Percentiles rank a stretch among this genome's conserved stretches.
phyloP scores from a whole-genome alignment of 2,888 invertebrate species.

The Coenonympha arcania region DNA sequence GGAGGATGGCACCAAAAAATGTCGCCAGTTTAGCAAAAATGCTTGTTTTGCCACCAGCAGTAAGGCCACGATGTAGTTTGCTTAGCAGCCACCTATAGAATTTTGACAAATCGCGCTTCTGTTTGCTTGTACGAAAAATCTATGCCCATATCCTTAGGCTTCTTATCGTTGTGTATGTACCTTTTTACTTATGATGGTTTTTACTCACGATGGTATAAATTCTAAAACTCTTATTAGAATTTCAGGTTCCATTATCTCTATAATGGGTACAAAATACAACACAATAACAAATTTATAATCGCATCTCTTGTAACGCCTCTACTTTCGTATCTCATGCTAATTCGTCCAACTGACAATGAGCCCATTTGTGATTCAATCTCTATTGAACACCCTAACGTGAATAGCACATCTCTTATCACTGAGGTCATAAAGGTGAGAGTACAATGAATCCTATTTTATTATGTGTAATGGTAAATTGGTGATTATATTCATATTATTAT shows the following conservation, averaged over 20 bases:
- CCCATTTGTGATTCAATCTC: constrained; percentile 50
- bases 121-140: too few species aligned
- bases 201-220: too few species aligned
- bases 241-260: background rate
- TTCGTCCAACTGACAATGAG: constrained; percentile 66
- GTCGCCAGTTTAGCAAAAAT: too few species aligned
- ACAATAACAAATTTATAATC: constrained; percentile 38
- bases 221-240: background rate
- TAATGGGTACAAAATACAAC: background rate
- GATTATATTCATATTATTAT: constrained; percentile 59
- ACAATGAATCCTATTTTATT: background rate
- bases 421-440: constrained; percentile 23
- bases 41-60: too few species aligned
- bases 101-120: too few species aligned
- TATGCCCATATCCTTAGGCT: too few species aligned
- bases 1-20: too few species aligned
- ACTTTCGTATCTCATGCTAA: constrained; percentile 71
- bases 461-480: constrained; percentile 29
- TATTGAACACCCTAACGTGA: constrained; percentile 11
- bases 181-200: too few species aligned
- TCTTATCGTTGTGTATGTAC: too few species aligned
- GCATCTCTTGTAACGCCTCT: constrained; percentile 46
- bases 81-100: too few species aligned
- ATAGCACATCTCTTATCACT: constrained; percentile 15
- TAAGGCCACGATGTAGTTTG: too few species aligned